Evolutionary conservation across 1,140 invertebrate species (phyloP).

Genomic region (Eriosoma lanigerum): DNA sequence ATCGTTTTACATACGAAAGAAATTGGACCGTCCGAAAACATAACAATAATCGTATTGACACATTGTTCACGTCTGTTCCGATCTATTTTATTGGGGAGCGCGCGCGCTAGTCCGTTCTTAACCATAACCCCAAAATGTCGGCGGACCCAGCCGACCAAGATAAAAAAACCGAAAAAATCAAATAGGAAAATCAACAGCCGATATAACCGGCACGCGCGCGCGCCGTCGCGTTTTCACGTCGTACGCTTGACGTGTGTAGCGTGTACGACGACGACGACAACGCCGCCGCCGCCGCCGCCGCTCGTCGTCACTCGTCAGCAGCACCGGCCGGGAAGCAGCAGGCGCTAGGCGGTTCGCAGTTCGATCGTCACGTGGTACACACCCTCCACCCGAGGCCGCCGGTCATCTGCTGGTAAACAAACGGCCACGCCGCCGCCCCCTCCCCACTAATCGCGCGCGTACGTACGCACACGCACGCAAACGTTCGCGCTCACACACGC

Average conservation of each 20-base stretch:
- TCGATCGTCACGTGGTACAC: slow-evolving; percentile 52
- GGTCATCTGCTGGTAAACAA: slow-evolving; percentile 50
- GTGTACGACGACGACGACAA: not conserved
- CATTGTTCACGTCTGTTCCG: too few species aligned
- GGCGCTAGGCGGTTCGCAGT: slow-evolving; percentile 5
- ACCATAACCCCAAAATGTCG: not conserved
- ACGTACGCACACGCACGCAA: not conserved
- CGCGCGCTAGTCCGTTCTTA: not conserved
- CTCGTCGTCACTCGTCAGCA: not conserved
- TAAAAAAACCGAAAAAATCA: not conserved
- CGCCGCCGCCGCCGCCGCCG: not conserved
- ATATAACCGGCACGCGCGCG: not conserved
- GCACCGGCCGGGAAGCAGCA: slow-evolving; percentile 1
- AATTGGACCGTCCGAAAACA: too few species aligned
- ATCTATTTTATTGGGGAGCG: not conserved
- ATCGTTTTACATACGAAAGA: too few species aligned
- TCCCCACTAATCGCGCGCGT: not conserved
- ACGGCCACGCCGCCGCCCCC: slow-evolving; percentile 14
- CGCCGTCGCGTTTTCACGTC: slow-evolving; percentile 22
- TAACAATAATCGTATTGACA: too few species aligned
- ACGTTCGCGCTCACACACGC: not conserved
- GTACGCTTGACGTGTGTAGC: not conserved
- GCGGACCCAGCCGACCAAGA: too few species aligned
- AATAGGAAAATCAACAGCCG: not conserved
- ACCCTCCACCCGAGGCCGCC: slow-evolving; percentile 24